Evolutionary conservation across 2,888 invertebrate genomes (phyloP).

Genomic region (Drosophila mimetica): DNA sequence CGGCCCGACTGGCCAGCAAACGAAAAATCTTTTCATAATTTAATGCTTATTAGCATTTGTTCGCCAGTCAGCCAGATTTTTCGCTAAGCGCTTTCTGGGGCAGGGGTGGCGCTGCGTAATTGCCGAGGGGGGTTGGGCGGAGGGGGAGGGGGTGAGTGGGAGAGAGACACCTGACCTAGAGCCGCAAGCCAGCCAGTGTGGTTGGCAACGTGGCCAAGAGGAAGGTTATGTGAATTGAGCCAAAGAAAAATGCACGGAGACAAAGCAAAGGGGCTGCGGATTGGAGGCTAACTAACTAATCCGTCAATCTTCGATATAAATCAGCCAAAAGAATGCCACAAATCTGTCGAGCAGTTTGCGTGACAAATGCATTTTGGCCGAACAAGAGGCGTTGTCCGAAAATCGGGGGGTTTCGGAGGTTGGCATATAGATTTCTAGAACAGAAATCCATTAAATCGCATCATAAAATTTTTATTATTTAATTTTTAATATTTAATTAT

Average conservation of each 20-base stretch:
- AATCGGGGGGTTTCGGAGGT: no score
- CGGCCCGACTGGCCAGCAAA: constrained; percentile 67
- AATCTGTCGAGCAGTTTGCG: constrained; percentile 22
- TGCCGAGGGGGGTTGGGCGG: neutral
- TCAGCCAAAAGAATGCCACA: constrained; percentile 44
- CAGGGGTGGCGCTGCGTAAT: constrained; percentile 17
- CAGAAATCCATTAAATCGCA: no score
- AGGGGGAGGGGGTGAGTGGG: neutral
- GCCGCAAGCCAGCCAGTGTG: constrained; percentile 12
- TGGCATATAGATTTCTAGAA: neutral
- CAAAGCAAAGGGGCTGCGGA: neutral
- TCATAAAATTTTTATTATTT: no score
- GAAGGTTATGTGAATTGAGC: constrained; percentile 34
- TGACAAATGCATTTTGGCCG: constrained; percentile 46
- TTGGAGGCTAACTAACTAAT: constrained; percentile 19
- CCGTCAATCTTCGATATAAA: constrained; percentile 50
- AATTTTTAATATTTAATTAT: no score
- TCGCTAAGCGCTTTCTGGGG: neutral
- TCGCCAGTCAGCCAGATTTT: constrained; percentile 27
- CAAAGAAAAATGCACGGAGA: neutral
- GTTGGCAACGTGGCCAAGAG: constrained; percentile 10
- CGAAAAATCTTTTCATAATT: constrained; percentile 73
- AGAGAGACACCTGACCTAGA: constrained; percentile 5
- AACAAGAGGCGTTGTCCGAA: neutral
- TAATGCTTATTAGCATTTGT: constrained; percentile 76